These are phyloP conservation scores for Camptogramma bilineatum DNA, from an alignment of 2,888 invertebrate species.

Conservation along the genomic window DNA sequence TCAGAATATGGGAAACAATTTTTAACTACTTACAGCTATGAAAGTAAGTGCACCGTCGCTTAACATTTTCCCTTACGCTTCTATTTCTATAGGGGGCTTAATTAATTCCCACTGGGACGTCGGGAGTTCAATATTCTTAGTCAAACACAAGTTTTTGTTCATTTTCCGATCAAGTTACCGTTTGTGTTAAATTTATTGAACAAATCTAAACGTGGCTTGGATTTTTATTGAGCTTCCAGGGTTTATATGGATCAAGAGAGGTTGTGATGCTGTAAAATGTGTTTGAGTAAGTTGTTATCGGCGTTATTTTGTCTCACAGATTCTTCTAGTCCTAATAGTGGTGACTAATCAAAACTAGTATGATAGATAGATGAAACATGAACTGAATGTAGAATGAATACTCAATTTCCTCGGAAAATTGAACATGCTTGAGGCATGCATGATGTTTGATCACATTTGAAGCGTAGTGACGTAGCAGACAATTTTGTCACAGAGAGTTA, in stretches of 20 bases:
- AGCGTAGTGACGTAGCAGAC: too few relatives aligned
- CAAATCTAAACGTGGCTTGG: slow-evolving; percentile 28
- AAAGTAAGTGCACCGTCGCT: slow-evolving; percentile 10
- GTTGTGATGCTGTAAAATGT: neutral
- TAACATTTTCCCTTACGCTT: slow-evolving; percentile 15
- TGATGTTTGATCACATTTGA: too few relatives aligned
- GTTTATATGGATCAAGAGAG: neutral
- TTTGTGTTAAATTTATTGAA: slow-evolving; percentile 35
- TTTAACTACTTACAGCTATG: neutral
- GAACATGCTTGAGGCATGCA: too few relatives aligned
- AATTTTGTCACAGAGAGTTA: too few relatives aligned
- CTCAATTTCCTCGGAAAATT: too few relatives aligned
- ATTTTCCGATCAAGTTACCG: slow-evolving; percentile 40
- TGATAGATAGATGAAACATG: too few relatives aligned
- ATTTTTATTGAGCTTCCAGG: slow-evolving; percentile 19
- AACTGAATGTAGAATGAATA: too few relatives aligned
- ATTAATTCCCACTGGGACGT: slow-evolving; percentile 69
- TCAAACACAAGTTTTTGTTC: slow-evolving; percentile 50
- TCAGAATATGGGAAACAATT: neutral
- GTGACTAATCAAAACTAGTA: too few relatives aligned
- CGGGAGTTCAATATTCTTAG: slow-evolving; percentile 54
- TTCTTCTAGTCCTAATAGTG: too few relatives aligned
- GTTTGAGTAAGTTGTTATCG: neutral
- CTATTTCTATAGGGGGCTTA: slow-evolving; percentile 55
- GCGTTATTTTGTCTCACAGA: too few relatives aligned